phyloP scores from a whole-genome alignment of 2,113 vertebrate genomes.

The Procapra przewalskii region DNA sequence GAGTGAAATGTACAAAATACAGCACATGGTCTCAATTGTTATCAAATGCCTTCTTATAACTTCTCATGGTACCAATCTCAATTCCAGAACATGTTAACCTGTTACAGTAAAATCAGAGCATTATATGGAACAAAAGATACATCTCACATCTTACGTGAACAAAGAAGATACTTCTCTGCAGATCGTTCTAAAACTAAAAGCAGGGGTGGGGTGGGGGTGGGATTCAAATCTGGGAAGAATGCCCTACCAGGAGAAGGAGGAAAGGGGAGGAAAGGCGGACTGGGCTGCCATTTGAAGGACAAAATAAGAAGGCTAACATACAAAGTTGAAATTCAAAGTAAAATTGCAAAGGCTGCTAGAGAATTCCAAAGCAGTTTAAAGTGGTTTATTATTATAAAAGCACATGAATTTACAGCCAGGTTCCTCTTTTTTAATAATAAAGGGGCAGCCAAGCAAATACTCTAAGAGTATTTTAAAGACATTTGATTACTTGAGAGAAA shows the following conservation, averaged over 20 bases:
- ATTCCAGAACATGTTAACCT: not conserved
- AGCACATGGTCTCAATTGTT: not conserved
- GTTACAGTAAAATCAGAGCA: not conserved
- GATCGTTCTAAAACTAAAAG: conserved; percentile 1
- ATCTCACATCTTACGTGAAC: not conserved
- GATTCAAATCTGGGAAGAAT: not conserved
- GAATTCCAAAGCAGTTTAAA: not conserved
- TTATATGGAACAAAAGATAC: not conserved
- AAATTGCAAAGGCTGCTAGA: not conserved
- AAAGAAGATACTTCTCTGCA: not conserved
- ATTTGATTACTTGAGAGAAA: not conserved
- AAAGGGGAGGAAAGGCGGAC: not conserved
- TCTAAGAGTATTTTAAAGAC: not conserved
- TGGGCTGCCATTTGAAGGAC: not conserved
- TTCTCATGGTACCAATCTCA: not conserved
- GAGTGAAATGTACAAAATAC: not conserved
- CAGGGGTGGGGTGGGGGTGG: not conserved
- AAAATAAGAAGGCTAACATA: not conserved
- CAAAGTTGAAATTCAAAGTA: conserved; percentile 23
- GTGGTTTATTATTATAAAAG: not conserved
- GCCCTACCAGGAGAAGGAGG: not conserved
- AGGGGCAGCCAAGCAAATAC: not conserved
- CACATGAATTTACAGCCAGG: not conserved
- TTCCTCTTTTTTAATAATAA: not conserved
- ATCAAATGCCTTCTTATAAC: not conserved